Evolutionary conservation across 2,113 vertebrate species (phyloP).

Genomic region (Corythaixoides concolor): DNA sequence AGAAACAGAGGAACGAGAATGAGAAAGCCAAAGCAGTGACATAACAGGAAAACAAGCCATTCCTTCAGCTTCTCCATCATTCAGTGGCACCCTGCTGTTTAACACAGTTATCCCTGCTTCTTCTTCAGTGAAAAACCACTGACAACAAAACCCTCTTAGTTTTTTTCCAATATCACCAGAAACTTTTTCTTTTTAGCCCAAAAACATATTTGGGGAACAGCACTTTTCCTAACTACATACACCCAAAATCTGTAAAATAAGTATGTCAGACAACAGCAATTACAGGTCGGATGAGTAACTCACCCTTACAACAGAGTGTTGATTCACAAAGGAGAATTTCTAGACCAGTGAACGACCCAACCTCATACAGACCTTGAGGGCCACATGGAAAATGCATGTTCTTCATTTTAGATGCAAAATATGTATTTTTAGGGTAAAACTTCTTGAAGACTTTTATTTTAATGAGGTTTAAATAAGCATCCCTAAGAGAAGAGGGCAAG

Average conservation of each 20-base stretch:
- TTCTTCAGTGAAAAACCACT: not conserved
- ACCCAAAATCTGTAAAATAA: not conserved
- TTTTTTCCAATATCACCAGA: not conserved
- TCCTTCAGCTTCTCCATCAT: slow-evolving; percentile 35
- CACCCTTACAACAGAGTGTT: not conserved
- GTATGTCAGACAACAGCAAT: not conserved
- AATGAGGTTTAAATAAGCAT: not conserved
- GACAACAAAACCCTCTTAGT: not conserved
- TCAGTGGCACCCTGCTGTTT: not conserved
- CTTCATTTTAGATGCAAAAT: not conserved
- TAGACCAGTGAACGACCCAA: not conserved
- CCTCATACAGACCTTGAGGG: not conserved
- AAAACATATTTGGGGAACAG: not conserved
- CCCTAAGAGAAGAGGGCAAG: not conserved
- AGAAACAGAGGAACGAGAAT: slow-evolving; percentile 51
- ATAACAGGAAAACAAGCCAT: slow-evolving; percentile 13
- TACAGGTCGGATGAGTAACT: not conserved
- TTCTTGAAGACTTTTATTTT: not conserved
- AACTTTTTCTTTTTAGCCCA: not conserved
- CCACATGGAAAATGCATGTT: not conserved
- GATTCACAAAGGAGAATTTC: not conserved
- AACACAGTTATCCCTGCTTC: not conserved
- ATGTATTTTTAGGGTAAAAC: not conserved
- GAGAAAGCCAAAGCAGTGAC: slow-evolving; percentile 39
- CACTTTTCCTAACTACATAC: not conserved